These are phyloP conservation scores for Heliconius erato DNA, from an alignment of 2,888 invertebrate genomes.

Conservation along the genomic window DNA sequence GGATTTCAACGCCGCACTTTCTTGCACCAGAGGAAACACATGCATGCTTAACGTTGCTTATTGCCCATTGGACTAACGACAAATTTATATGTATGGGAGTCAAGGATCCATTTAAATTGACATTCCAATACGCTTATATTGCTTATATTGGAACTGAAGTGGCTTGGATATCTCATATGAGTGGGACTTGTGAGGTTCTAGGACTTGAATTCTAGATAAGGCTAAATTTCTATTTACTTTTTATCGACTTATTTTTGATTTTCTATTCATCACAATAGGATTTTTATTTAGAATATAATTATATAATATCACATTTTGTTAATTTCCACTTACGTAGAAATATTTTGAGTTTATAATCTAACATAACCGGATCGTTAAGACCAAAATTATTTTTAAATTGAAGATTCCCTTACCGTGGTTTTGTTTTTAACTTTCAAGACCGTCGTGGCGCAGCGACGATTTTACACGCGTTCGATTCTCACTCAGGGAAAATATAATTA, in stretches of 20 bases:
- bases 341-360: too few relatives aligned
- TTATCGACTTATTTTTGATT: neutral
- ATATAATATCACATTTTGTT: too few relatives aligned
- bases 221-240: neutral
- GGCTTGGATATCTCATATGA: slow-evolving; percentile 11
- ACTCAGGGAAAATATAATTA: too few relatives aligned
- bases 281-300: too few relatives aligned
- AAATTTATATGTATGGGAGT: neutral
- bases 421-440: too few relatives aligned
- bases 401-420: too few relatives aligned
- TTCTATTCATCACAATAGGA: neutral
- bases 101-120: slow-evolving; percentile 6
- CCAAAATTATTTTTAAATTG: too few relatives aligned
- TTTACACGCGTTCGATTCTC: too few relatives aligned
- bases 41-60: neutral
- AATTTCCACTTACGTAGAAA: too few relatives aligned
- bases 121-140: slow-evolving; percentile 16
- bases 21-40: neutral
- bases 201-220: neutral
- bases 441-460: too few relatives aligned
- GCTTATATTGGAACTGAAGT: slow-evolving; percentile 19
- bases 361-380: too few relatives aligned
- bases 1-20: too few relatives aligned
- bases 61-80: neutral
- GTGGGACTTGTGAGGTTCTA: neutral